These are phyloP conservation scores for Lordiphosa fenestrarum DNA, from an alignment of 2,888 invertebrate genomes.

Conservation along the genomic window DNA sequence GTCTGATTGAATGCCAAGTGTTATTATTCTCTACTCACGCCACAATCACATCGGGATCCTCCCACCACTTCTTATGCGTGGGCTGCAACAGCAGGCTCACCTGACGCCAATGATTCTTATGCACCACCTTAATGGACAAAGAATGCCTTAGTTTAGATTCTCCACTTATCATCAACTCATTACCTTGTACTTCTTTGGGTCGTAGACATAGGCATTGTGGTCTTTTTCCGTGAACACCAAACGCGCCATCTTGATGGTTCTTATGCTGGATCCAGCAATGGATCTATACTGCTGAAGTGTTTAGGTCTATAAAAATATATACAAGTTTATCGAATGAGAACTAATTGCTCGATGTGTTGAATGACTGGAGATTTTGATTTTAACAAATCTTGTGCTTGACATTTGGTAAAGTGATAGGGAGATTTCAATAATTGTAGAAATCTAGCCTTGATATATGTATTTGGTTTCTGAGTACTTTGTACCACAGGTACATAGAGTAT, in stretches of 20 bases:
- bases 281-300: background rate
- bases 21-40: constrained; percentile 75
- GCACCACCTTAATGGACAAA: constrained; percentile 48
- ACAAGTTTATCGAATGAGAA: constrained; percentile 13
- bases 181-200: constrained; percentile 60
- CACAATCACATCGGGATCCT: constrained; percentile 78
- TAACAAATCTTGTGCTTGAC: constrained; percentile 13
- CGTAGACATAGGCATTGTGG: constrained; percentile 48
- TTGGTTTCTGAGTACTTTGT: no score
- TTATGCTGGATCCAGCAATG: background rate
- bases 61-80: constrained; percentile 77
- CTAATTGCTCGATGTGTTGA: constrained; percentile 17
- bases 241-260: constrained; percentile 61
- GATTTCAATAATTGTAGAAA: no score
- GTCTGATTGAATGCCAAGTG: constrained; percentile 41
- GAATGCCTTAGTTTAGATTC: background rate
- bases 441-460: no score
- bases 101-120: constrained; percentile 68
- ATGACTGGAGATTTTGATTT: constrained; percentile 45
- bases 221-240: constrained; percentile 65
- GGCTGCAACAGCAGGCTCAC: constrained; percentile 73
- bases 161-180: background rate
- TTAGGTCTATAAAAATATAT: constrained; percentile 5
- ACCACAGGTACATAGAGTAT: no score
- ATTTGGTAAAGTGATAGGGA: no score